phyloP scores from a whole-genome alignment of 2,797 vertebrate species.

The Heterohyrax brucei region DNA sequence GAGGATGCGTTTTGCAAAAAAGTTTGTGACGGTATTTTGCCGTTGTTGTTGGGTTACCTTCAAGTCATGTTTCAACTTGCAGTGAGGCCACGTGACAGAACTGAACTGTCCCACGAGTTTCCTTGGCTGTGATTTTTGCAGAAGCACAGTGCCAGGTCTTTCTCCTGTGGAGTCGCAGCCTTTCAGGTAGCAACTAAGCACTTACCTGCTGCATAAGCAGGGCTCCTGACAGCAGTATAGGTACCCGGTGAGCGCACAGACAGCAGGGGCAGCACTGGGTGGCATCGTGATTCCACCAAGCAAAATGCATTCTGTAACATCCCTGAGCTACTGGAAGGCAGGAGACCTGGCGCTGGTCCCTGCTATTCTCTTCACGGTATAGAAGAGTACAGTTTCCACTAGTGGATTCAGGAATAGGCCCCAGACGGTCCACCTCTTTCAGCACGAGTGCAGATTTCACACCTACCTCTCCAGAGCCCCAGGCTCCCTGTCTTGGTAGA shows the following conservation, averaged over 20 bases:
- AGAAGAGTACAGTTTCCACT: slow-evolving; percentile 25
- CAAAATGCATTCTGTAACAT: not conserved
- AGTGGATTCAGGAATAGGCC: slow-evolving; percentile 14
- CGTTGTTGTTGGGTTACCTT: not conserved
- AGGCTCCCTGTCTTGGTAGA: not conserved
- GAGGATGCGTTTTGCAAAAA: not conserved
- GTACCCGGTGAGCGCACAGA: not conserved
- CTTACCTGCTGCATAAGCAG: not conserved
- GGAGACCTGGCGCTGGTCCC: not conserved
- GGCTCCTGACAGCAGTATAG: not conserved
- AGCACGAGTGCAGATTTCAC: not conserved
- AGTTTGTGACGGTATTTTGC: not conserved
- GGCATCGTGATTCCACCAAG: not conserved
- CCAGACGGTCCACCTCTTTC: not conserved
- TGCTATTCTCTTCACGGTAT: too few species aligned
- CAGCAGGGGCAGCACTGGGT: not conserved
- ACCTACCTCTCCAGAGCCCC: not conserved
- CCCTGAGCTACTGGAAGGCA: not conserved
- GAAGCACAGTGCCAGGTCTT: not conserved
- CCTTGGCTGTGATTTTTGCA: not conserved
- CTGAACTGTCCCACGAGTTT: not conserved
- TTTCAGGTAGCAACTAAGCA: not conserved
- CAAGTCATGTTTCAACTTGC: not conserved
- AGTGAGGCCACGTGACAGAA: too few species aligned
- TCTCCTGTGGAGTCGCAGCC: not conserved